Base-by-base conservation (phyloP, 2,113 vertebrate species). In the Camelus dromedarius region DNA sequence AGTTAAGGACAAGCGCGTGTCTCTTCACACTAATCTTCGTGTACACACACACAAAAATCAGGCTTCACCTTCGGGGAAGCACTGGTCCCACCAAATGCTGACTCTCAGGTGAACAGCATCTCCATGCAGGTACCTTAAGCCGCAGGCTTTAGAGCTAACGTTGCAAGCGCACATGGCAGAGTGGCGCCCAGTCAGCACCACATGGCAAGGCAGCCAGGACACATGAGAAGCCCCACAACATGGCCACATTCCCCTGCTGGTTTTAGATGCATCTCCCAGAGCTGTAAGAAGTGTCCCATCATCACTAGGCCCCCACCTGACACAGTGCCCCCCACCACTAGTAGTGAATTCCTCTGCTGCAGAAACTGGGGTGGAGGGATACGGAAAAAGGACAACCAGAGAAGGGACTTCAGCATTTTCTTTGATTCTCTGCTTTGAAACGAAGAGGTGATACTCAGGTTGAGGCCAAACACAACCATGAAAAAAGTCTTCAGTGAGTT, bases 391-490 rank as follows among this genome's bases (percentile, higher is more conserved):
- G 24, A 64, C 60, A 60, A 58, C 8, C 60, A 89, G 52, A 81
- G 73, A 86, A 82, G 26, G 46, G 60, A 69, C 30, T 69, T 84
- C 32, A 72, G 42, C 9, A 24, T 20, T 32, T 79, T 60, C 62
- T 91, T 85, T 72, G 35, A 56, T 35, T 73, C n/a, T 66, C 52
- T 86, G 50, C 67, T 92, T 79, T 83, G 70, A 89, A 80, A 89
- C 58, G 16, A 85, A 83, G 54, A 88, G 76, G 16, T 24, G 62
- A 76, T 69, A 46, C 28, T 94, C 56, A 92, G 73, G 79, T 69
- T 48, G 6, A 60, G 38, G 58, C 35, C 48, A 48, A 48, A 77
- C 3, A 62, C 88, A 97, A 89, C 69, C 42, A 70, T 18, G 32
- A n/a, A 12, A 69, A 66, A 52, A 62, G 19, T 75, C 54, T 52